A percentile compares a stretch with the other conserved stretches of the same genome.
phyloP scores from a whole-genome alignment of 53 echinoderm and acorn worm genomes.

The Arbacia lixula region DNA sequence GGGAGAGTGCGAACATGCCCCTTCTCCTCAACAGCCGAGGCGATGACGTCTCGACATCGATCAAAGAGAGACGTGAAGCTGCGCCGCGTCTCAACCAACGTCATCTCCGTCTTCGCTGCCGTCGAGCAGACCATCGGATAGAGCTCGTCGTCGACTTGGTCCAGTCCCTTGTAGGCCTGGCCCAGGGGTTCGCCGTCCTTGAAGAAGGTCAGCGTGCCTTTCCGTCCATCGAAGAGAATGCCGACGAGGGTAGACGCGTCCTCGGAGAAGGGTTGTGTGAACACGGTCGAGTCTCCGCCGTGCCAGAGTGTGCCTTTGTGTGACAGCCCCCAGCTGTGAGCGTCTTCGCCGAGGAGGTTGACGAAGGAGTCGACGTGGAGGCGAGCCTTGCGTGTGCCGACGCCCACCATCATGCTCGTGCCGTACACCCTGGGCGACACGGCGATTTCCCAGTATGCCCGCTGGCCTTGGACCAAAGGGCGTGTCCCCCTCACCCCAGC shows the following conservation, averaged over 20 bases:
- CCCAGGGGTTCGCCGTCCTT: constrained; percentile 85
- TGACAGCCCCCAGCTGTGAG: constrained; percentile 89
- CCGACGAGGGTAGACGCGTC: constrained; percentile 77
- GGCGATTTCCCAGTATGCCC: constrained; percentile 86
- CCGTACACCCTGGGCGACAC: constrained; percentile 85
- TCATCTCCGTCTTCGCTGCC: constrained; percentile 94
- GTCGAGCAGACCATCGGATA: constrained; percentile 93
- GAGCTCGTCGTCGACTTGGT: constrained; percentile 60
- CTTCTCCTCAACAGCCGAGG: constrained; percentile 61
- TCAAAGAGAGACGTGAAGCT: constrained; percentile 80
- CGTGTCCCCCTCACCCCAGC: constrained; percentile 86
- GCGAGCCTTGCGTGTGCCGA: constrained; percentile 78
- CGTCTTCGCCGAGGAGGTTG: constrained; percentile 89
- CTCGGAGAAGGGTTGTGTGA: constrained; percentile 84
- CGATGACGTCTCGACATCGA: constrained; percentile 82
- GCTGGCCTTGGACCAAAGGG: constrained; percentile 63
- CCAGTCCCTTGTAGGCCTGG: constrained; percentile 79
- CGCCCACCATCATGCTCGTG: constrained; percentile 95
- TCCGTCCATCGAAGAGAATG: constrained; percentile 82
- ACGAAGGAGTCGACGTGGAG: constrained; percentile 90
- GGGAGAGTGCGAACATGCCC: constrained; percentile 64
- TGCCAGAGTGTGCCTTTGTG: constrained; percentile 96
- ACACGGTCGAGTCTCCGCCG: constrained; percentile 71
- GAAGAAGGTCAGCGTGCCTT: constrained; percentile 88
- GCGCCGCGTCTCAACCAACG: constrained; percentile 57